A percentile compares a stretch with the other conserved stretches of the same genome.
Conservation (phyloP, 2,888 invertebrate species). For the Yponomeuta sedellus region DNA sequence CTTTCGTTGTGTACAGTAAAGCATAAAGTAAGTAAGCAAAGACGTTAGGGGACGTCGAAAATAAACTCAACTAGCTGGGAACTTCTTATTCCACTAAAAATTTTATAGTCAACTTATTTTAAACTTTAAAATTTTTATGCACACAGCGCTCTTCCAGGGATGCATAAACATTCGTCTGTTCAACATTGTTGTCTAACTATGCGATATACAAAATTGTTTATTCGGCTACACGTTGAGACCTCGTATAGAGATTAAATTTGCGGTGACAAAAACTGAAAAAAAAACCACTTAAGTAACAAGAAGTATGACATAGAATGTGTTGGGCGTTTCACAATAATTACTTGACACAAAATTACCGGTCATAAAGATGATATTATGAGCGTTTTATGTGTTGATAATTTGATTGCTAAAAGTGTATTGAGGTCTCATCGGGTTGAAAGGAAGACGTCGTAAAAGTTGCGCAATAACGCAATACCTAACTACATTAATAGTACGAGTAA, state of each 20-base stretch:
- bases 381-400: background rate
- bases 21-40: too few species aligned
- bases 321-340: background rate
- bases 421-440: background rate
- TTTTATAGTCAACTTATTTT: conserved; percentile 44
- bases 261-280: background rate
- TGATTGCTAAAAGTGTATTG: background rate
- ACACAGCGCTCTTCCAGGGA: conserved; percentile 28
- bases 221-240: background rate
- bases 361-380: background rate
- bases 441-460: background rate
- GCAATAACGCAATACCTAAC: background rate
- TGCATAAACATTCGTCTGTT: conserved; percentile 31
- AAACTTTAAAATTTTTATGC: conserved; percentile 40
- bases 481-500: background rate
- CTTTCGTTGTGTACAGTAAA: too few species aligned
- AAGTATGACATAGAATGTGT: background rate
- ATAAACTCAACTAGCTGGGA: conserved; percentile 20
- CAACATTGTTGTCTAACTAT: conserved; percentile 22
- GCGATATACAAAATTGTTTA: conserved; percentile 22
- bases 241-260: background rate
- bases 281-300: background rate
- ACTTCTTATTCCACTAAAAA: conserved; percentile 38
- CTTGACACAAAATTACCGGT: background rate
- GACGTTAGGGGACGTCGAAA: background rate